A percentile compares a stretch with the other conserved stretches of the same genome.
phyloP scores from a whole-genome alignment of 2,113 vertebrate species.

The Tragelaphus strepsiceros region DNA sequence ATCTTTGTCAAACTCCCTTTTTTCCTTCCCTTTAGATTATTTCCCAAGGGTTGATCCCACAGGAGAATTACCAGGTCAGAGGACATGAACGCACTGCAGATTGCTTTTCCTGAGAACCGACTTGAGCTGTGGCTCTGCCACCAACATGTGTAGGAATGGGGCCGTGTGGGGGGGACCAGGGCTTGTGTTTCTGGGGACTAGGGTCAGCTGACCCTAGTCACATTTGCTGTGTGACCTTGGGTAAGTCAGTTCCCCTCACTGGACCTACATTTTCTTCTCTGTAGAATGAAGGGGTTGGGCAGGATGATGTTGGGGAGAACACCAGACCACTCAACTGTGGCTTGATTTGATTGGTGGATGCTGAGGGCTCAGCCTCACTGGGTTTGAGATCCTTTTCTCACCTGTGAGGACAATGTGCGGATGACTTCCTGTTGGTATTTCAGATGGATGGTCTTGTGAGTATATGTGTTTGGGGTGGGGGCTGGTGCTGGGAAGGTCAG shows the following conservation, averaged over 20 bases:
- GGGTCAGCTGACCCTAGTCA: not conserved
- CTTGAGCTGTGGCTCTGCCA: accelerated
- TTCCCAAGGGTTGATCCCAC: slow-evolving; percentile 32
- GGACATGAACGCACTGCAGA: not conserved
- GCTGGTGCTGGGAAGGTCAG: not conserved
- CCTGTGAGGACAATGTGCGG: not conserved
- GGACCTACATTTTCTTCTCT: not conserved
- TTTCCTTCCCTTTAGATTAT: not conserved
- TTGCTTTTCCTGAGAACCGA: not conserved
- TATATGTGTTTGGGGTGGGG: not conserved
- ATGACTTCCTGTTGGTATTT: not conserved
- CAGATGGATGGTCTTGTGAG: not conserved
- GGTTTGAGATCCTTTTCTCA: not conserved
- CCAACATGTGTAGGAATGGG: accelerated
- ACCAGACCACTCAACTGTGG: not conserved
- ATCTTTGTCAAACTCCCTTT: slow-evolving; percentile 43
- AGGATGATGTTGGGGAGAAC: not conserved
- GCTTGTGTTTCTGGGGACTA: not conserved
- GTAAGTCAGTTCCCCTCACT: not conserved
- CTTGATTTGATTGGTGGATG: not conserved
- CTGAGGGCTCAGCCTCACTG: not conserved
- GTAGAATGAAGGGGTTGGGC: not conserved
- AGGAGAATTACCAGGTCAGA: slow-evolving; percentile 25
- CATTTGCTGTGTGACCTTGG: not conserved
- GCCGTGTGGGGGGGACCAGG: accelerated